Percentiles rank a stretch among this genome's conserved stretches.
These are phyloP conservation scores for Listronotus bonariensis DNA, from an alignment of 1,140 invertebrate species.

Conservation along the genomic window DNA sequence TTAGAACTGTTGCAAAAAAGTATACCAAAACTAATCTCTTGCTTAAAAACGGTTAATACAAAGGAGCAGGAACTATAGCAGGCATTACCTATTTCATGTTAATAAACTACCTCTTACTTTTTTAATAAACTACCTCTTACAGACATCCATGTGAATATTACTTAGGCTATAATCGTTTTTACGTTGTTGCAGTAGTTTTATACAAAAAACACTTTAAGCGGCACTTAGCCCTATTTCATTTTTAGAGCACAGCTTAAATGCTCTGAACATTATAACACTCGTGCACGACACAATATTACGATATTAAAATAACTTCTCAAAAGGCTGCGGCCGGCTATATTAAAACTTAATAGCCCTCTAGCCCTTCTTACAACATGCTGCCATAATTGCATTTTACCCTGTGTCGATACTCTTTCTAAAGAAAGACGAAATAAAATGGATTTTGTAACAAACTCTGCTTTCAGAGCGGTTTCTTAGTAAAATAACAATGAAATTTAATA, in stretches of 20 bases:
- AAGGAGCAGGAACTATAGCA: no score
- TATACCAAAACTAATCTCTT: no score
- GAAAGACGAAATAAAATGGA: constrained; percentile 5
- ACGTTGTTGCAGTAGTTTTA: no score
- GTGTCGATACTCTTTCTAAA: constrained; percentile 12
- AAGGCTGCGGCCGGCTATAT: constrained; percentile 24
- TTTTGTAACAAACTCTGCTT: neutral
- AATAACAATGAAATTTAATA: neutral
- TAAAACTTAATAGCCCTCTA: constrained; percentile 28
- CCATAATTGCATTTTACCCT: constrained; percentile 21
- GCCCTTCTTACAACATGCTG: constrained; percentile 20
- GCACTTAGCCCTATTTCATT: constrained; percentile 1
- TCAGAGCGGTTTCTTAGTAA: neutral
- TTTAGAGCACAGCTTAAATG: constrained; percentile 16
- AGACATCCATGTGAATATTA: no score
- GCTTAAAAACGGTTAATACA: no score
- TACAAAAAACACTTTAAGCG: no score
- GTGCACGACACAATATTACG: constrained; percentile 18
- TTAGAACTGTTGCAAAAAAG: no score
- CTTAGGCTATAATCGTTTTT: no score
- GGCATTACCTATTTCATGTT: no score
- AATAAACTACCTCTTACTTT: no score
- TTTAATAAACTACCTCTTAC: no score
- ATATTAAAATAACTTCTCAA: constrained; percentile 31
- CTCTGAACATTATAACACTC: constrained; percentile 2